Percentiles rank a stretch among this genome's conserved stretches.
Evolutionary conservation across 2,797 vertebrate species (phyloP).

Genomic region (Bufotes viridis): DNA sequence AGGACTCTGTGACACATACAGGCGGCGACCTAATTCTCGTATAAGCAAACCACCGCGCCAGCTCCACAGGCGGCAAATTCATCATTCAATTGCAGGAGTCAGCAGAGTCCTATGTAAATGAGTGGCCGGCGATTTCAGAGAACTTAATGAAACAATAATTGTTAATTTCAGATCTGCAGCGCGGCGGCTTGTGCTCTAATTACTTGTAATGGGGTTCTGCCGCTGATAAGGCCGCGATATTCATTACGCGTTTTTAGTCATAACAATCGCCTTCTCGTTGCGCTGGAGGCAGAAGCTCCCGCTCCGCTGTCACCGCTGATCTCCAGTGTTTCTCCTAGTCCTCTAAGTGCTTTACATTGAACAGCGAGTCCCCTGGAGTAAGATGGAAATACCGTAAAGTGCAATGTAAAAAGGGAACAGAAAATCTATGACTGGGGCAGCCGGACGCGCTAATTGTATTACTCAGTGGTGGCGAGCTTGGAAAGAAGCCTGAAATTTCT

Average conservation of each 20-base stretch:
- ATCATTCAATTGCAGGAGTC: constrained; percentile 70
- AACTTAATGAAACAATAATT: constrained; percentile 74
- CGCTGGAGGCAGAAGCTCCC: neutral
- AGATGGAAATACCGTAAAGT: constrained; percentile 36
- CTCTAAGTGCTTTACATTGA: constrained; percentile 7
- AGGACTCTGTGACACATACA: constrained; percentile 19
- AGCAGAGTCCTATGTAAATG: constrained; percentile 66
- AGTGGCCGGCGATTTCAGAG: constrained; percentile 65
- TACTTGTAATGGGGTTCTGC: constrained; percentile 54
- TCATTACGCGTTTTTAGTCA: constrained; percentile 4
- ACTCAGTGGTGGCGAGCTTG: constrained; percentile 41
- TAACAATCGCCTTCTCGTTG: neutral
- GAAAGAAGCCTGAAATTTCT: constrained; percentile 26
- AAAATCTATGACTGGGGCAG: constrained; percentile 40
- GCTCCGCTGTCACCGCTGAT: no score
- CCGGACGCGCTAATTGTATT: constrained; percentile 52
- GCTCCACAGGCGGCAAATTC: constrained; percentile 62
- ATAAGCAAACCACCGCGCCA: constrained; percentile 8
- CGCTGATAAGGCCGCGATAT: constrained; percentile 7
- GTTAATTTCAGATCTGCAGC: constrained; percentile 60
- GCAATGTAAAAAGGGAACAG: constrained; percentile 1
- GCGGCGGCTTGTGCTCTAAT: constrained; percentile 52
- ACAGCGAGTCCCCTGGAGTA: neutral
- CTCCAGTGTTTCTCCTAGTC: neutral
- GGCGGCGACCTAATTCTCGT: constrained; percentile 32